These are phyloP conservation scores for Brevipalpus yothersi DNA, from an alignment of 1,140 invertebrate genomes.

Conservation along the genomic window DNA sequence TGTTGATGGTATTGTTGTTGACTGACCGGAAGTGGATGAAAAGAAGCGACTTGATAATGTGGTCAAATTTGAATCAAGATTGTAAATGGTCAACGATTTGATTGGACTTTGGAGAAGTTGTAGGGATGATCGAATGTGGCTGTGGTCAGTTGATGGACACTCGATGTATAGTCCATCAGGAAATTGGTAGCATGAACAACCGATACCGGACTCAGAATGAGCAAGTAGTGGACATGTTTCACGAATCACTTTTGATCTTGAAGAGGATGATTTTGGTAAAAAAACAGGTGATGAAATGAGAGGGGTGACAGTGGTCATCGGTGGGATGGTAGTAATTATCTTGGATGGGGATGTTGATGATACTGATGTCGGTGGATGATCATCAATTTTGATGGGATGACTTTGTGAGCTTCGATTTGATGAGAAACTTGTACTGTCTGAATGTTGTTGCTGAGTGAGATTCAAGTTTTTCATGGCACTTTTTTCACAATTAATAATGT, in stretches of 20 bases:
- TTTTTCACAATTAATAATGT: too few species aligned
- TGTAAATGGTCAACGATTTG: slow-evolving; percentile 61
- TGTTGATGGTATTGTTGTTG: background rate
- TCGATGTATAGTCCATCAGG: slow-evolving; percentile 69
- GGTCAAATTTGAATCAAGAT: slow-evolving; percentile 41
- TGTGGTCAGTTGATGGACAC: slow-evolving; percentile 48
- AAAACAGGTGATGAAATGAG: background rate
- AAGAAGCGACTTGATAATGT: slow-evolving; percentile 39
- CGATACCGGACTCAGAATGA: background rate
- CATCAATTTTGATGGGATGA: too few species aligned
- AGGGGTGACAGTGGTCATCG: background rate
- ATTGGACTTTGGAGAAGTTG: slow-evolving; percentile 29
- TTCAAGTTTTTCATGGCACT: too few species aligned
- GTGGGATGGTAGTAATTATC: background rate
- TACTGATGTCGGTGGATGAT: too few species aligned
- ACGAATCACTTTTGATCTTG: background rate
- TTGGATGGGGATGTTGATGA: background rate
- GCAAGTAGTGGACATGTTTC: background rate
- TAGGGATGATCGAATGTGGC: slow-evolving; percentile 25
- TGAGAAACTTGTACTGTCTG: too few species aligned
- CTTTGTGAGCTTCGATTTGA: too few species aligned
- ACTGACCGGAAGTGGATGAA: slow-evolving; percentile 24
- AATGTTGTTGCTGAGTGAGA: too few species aligned
- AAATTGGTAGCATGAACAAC: slow-evolving; percentile 66
- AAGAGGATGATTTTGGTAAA: background rate